Conservation (phyloP, 2,113 vertebrate species). For the Indicator maculatus region DNA sequence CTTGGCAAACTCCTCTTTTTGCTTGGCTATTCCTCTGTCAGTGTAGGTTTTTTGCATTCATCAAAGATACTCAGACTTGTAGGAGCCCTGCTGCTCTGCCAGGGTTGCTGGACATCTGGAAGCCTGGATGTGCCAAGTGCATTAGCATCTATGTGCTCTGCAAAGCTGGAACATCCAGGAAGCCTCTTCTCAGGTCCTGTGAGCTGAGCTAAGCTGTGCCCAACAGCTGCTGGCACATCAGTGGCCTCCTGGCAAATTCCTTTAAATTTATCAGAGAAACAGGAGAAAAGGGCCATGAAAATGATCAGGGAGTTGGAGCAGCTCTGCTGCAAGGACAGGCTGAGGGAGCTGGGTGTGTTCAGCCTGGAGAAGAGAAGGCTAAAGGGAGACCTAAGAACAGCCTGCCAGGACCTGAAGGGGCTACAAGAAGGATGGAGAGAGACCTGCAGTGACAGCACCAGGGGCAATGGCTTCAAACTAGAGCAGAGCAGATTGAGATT, state of each 20-base stretch:
- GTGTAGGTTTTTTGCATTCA: not conserved
- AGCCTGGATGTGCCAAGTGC: not conserved
- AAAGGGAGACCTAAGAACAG: too few species aligned
- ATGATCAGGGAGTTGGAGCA: too few species aligned
- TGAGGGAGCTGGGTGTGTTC: too few species aligned
- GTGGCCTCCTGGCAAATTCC: not conserved
- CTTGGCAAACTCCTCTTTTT: not conserved
- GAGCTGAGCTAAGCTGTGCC: not conserved
- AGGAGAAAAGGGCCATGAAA: not conserved
- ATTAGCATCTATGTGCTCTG: not conserved
- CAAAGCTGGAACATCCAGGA: not conserved
- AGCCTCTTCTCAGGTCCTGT: not conserved
- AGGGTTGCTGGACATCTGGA: constrained; percentile 14
- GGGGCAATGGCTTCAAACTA: too few species aligned
- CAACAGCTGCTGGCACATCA: not conserved
- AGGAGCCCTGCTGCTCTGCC: not conserved
- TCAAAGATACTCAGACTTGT: not conserved
- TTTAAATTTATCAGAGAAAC: not conserved
- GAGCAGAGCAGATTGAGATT: too few species aligned
- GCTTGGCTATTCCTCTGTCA: not conserved
- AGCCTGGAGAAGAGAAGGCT: too few species aligned
- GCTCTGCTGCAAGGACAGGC: too few species aligned
- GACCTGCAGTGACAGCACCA: too few species aligned
- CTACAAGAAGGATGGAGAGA: too few species aligned
- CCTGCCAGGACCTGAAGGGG: too few species aligned